Evolutionary conservation across 2,113 vertebrate genomes (phyloP).

Genomic region (Callochromis pleurospilus): DNA sequence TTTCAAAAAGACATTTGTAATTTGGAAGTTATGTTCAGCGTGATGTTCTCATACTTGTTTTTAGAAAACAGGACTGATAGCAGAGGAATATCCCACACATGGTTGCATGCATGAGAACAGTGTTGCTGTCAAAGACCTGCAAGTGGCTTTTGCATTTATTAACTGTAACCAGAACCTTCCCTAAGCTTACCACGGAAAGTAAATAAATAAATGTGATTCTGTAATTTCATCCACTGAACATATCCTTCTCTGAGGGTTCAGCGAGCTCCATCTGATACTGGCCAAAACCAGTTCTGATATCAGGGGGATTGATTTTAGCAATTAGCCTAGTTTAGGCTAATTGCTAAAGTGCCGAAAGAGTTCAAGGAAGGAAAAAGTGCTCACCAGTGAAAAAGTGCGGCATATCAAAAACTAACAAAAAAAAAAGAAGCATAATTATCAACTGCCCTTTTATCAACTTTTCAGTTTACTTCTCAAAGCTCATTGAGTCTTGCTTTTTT

Average conservation of each 20-base stretch:
- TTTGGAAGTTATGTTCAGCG: neutral
- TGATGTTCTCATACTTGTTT: neutral
- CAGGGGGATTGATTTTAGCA: neutral
- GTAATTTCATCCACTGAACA: neutral
- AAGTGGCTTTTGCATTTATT: fast-evolving
- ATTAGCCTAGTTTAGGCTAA: neutral
- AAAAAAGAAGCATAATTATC: neutral
- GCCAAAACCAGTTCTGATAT: neutral
- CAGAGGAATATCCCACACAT: neutral
- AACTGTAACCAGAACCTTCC: neutral
- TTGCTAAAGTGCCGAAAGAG: fast-evolving
- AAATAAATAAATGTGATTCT: neutral
- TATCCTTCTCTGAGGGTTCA: neutral
- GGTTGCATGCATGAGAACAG: fast-evolving
- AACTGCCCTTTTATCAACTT: neutral
- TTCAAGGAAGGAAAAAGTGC: neutral
- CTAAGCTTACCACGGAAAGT: neutral
- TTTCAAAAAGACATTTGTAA: conserved; percentile 21
- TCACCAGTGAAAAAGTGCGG: fast-evolving
- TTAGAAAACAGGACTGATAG: neutral
- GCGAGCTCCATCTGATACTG: neutral
- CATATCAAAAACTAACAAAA: neutral
- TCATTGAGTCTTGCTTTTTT: neutral
- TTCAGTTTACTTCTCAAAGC: neutral
- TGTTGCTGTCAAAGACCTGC: neutral